phyloP scores from a whole-genome alignment of 2,888 invertebrate species.

The Octonoba sinensis region DNA sequence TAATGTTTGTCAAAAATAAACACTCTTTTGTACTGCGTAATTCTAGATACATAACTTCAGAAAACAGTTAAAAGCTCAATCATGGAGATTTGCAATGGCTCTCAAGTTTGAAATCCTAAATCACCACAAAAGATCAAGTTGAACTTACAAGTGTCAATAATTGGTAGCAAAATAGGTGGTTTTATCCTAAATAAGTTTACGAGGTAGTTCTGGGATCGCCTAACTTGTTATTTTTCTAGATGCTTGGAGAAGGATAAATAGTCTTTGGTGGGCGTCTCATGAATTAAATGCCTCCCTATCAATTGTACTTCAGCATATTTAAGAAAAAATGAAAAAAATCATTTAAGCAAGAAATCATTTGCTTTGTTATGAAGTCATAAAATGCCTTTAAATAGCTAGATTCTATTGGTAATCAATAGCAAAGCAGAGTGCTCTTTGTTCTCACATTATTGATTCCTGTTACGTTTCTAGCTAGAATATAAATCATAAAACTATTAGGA shows the following conservation, averaged over 20 bases:
- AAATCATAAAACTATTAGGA: slow-evolving; percentile 50
- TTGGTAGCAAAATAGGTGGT: too few relatives aligned
- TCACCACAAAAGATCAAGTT: too few relatives aligned
- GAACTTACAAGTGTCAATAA: too few relatives aligned
- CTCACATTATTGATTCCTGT: slow-evolving; percentile 40
- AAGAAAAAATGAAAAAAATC: slow-evolving; percentile 36
- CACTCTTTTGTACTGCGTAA: too few relatives aligned
- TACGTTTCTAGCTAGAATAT: slow-evolving; percentile 31
- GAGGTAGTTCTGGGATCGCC: not conserved
- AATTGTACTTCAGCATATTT: slow-evolving; percentile 27
- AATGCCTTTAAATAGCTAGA: slow-evolving; percentile 55
- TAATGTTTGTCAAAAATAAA: too few relatives aligned
- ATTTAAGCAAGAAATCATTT: slow-evolving; percentile 40
- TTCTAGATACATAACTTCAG: too few relatives aligned
- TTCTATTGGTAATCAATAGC: slow-evolving; percentile 52
- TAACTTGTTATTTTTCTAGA: not conserved
- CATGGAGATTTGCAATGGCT: too few relatives aligned
- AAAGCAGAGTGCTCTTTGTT: slow-evolving; percentile 44
- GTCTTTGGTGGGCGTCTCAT: slow-evolving; percentile 30
- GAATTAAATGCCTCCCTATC: slow-evolving; percentile 18
- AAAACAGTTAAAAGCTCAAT: too few relatives aligned
- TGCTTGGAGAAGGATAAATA: not conserved
- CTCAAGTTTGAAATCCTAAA: too few relatives aligned
- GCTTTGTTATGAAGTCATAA: slow-evolving; percentile 32
- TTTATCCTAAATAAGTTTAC: not conserved